These are phyloP conservation scores for Chironomus riparius DNA, from an alignment of 2,888 invertebrate species.

Conservation along the genomic window DNA sequence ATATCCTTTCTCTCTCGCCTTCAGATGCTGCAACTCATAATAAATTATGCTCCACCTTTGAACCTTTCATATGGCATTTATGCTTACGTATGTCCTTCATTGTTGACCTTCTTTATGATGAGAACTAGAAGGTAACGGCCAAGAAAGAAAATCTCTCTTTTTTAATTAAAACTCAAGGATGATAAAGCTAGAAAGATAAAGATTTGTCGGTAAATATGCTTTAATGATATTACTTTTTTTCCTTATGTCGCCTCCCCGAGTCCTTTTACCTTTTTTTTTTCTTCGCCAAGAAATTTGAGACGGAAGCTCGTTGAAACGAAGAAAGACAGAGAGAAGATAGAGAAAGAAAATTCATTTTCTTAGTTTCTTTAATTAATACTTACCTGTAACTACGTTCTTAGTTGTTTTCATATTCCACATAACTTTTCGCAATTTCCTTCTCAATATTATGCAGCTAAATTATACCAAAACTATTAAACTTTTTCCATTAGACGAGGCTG, in stretches of 20 bases:
- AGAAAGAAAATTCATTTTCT: background rate
- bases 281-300: background rate
- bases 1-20: background rate
- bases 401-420: too few relatives aligned
- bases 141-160: background rate
- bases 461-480: too few relatives aligned
- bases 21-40: background rate
- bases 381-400: too few relatives aligned
- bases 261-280: background rate
- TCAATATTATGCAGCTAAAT: too few relatives aligned
- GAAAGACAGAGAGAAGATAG: background rate
- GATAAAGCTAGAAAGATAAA: too few relatives aligned
- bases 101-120: background rate
- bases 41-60: background rate
- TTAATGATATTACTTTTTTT: background rate
- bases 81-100: background rate
- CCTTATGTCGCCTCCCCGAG: background rate
- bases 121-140: too few relatives aligned
- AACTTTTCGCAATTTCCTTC: too few relatives aligned
- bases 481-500: too few relatives aligned
- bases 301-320: background rate
- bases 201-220: background rate
- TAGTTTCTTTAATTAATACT: background rate
- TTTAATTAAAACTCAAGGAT: background rate
- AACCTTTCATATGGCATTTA: too few relatives aligned